A percentile compares a stretch with the other conserved stretches of the same genome.
Evolutionary conservation across 2,113 vertebrate genomes (phyloP).

Genomic region (Dromas ardeola): DNA sequence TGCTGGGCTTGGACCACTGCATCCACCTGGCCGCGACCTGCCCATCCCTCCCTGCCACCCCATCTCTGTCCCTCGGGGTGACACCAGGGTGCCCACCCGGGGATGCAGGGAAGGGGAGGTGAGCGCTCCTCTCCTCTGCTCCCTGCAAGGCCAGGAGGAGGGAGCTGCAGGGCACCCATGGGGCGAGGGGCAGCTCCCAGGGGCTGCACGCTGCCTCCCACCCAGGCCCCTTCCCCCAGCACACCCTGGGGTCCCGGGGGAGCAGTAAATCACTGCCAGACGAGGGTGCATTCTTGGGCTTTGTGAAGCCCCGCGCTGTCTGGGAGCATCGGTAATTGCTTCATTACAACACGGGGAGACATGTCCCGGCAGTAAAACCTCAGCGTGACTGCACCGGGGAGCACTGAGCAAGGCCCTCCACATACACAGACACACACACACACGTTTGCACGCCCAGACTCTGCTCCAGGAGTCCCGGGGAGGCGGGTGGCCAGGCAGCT

Average conservation of each 20-base stretch:
- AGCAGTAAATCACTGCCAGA: conserved; percentile 73
- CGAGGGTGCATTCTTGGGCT: conserved; percentile 68
- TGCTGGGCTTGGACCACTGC: not conserved
- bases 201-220: not conserved
- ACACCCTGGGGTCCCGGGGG: conserved; percentile 33
- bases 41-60: not conserved
- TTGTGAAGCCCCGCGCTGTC: conserved; percentile 66
- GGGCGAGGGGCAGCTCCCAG: not conserved
- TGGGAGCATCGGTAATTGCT: conserved; percentile 73
- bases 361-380: conserved; percentile 72
- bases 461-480: not conserved
- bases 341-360: conserved; percentile 74
- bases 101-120: not conserved
- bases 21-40: not conserved
- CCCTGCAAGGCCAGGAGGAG: not conserved
- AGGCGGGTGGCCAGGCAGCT: rapidly evolving
- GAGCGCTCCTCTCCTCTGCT: not conserved
- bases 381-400: not conserved
- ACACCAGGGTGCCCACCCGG: not conserved
- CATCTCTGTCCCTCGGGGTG: not conserved
- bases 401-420: not conserved
- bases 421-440: not conserved
- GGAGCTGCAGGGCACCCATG: not conserved
- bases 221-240: not conserved
- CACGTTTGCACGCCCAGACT: not conserved